Conservation (phyloP, 2,888 invertebrate genomes). For the Fissipunctia ypsillon region DNA sequence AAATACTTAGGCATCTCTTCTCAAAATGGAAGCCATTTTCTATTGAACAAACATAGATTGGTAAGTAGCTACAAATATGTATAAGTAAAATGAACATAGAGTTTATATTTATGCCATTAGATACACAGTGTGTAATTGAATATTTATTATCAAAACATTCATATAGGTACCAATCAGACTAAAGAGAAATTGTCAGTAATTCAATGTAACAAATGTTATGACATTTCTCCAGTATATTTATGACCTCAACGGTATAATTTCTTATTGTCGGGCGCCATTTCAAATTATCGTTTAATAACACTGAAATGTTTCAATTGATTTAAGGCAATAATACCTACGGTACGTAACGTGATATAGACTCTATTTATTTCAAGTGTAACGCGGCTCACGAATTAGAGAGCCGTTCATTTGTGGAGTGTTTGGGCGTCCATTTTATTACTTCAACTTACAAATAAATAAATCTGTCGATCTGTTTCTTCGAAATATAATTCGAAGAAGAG, state of each 20-base stretch:
- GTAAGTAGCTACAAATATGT: constrained; percentile 33
- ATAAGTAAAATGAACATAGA: constrained; percentile 12
- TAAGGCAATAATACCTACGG: constrained; percentile 59
- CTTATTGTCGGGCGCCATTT: constrained; percentile 58
- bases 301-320: constrained; percentile 73
- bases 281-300: constrained; percentile 64
- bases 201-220: constrained; percentile 61
- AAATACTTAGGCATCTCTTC: constrained; percentile 20
- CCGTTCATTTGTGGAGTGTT: constrained; percentile 25
- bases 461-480: constrained; percentile 38
- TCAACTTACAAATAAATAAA: constrained; percentile 41
- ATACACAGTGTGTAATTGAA: constrained; percentile 36
- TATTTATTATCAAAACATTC: constrained; percentile 44
- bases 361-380: constrained; percentile 56
- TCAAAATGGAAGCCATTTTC: constrained; percentile 4
- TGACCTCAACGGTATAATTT: constrained; percentile 64
- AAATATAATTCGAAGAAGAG: constrained; percentile 22
- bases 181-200: constrained; percentile 46
- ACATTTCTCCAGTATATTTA: constrained; percentile 54
- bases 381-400: constrained; percentile 64
- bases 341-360: constrained; percentile 59
- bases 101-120: constrained; percentile 34
- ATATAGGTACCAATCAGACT: constrained; percentile 28
- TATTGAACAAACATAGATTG: constrained; percentile 11
- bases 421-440: constrained; percentile 23